A percentile compares a stretch with the other conserved stretches of the same genome.
Evolutionary conservation across 2,797 vertebrate species (phyloP).

Genomic region (Argya squamiceps): DNA sequence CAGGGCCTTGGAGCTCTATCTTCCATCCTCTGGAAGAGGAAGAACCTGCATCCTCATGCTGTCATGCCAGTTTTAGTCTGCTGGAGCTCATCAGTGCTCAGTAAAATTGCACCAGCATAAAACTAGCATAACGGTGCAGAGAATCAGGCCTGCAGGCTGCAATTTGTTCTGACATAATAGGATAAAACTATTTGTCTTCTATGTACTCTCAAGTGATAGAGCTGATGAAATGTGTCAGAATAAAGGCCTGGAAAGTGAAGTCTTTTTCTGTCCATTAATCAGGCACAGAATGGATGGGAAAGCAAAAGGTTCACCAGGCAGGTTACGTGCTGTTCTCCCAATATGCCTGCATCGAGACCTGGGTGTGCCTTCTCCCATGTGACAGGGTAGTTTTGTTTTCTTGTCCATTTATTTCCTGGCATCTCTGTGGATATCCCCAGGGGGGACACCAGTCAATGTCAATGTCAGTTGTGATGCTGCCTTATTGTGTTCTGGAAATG

Average conservation of each 20-base stretch:
- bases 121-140: slow-evolving; percentile 34
- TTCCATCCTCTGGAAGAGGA: background rate
- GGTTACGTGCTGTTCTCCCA: background rate
- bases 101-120: background rate
- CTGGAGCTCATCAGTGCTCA: background rate
- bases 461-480: background rate
- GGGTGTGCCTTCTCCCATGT: background rate
- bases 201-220: background rate
- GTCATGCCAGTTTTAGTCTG: background rate
- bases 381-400: slow-evolving; percentile 41
- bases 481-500: background rate
- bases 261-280: slow-evolving; percentile 63
- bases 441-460: slow-evolving; percentile 34
- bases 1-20: background rate
- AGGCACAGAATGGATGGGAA: slow-evolving; percentile 6
- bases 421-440: background rate
- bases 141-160: slow-evolving; percentile 44
- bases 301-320: slow-evolving; percentile 5
- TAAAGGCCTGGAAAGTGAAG: slow-evolving; percentile 37
- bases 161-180: slow-evolving; percentile 67
- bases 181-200: slow-evolving; percentile 49
- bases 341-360: background rate
- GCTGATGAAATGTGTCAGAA: slow-evolving; percentile 66
- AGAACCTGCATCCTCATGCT: background rate
- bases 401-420: slow-evolving; percentile 27